Conservation (phyloP, 2,888 invertebrate genomes). For the Ferrisia virgata region DNA sequence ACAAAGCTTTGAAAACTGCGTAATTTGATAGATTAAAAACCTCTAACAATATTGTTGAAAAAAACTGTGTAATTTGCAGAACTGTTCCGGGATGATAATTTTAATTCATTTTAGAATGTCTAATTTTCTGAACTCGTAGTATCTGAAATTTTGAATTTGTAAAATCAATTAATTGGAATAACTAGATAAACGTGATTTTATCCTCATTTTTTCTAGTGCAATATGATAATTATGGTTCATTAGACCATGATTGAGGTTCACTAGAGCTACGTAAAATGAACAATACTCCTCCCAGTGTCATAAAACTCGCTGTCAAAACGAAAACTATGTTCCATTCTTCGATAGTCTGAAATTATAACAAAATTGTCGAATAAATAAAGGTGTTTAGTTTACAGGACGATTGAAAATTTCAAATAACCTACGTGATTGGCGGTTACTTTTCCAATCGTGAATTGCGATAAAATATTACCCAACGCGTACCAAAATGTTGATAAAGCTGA, state of each 20-base stretch:
- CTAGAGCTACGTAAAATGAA: not conserved
- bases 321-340: not conserved
- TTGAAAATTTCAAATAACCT: not conserved
- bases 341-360: not conserved
- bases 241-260: not conserved
- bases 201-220: not conserved
- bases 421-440: conserved; percentile 1
- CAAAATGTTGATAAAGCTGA: conserved; percentile 16
- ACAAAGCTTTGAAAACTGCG: too few species aligned
- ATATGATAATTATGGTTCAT: not conserved
- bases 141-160: too few species aligned
- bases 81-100: too few species aligned
- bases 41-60: too few species aligned
- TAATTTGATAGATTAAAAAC: too few species aligned
- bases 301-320: not conserved
- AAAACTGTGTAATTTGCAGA: too few species aligned
- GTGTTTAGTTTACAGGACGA: not conserved
- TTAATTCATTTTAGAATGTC: too few species aligned
- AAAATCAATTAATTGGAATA: too few species aligned
- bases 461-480: not conserved
- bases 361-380: not conserved
- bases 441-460: not conserved
- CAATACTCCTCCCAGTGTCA: not conserved
- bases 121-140: too few species aligned
- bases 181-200: too few species aligned